Conservation (phyloP, 1,140 invertebrate genomes). For the Brachionus rubens region DNA sequence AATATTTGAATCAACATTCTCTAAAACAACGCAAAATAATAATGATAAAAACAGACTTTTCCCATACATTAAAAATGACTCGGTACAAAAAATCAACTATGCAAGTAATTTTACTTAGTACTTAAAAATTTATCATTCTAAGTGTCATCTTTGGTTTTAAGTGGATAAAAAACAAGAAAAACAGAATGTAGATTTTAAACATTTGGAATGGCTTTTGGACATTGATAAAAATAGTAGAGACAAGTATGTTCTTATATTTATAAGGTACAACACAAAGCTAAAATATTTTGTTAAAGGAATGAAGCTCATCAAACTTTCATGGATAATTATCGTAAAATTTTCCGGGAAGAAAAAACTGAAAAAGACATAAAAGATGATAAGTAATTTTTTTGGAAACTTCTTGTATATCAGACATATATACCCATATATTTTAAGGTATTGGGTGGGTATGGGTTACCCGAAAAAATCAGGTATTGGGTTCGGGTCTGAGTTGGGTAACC, state of each 20-base stretch:
- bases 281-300: conserved; percentile 18
- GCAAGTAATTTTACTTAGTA: not conserved
- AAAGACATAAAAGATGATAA: conserved; percentile 5
- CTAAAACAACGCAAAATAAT: not conserved
- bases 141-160: not conserved
- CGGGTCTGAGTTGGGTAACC: no score
- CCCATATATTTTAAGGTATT: no score
- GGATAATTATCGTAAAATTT: conserved; percentile 54
- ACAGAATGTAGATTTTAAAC: conserved; percentile 10
- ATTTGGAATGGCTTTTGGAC: conserved; percentile 31
- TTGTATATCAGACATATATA: no score
- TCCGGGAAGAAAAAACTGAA: conserved; percentile 48
- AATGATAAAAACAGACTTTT: conserved; percentile 23
- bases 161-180: not conserved
- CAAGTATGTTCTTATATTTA: not conserved
- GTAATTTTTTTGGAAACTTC: no score
- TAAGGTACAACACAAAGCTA: not conserved
- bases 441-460: no score
- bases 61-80: not conserved
- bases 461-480: no score
- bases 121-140: not conserved
- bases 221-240: not conserved
- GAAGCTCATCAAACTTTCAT: conserved; percentile 56
- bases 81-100: conserved; percentile 21
- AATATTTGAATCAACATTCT: not conserved